phyloP scores from a whole-genome alignment of 2,888 invertebrate species.

The Sphecodes monilicornis region DNA sequence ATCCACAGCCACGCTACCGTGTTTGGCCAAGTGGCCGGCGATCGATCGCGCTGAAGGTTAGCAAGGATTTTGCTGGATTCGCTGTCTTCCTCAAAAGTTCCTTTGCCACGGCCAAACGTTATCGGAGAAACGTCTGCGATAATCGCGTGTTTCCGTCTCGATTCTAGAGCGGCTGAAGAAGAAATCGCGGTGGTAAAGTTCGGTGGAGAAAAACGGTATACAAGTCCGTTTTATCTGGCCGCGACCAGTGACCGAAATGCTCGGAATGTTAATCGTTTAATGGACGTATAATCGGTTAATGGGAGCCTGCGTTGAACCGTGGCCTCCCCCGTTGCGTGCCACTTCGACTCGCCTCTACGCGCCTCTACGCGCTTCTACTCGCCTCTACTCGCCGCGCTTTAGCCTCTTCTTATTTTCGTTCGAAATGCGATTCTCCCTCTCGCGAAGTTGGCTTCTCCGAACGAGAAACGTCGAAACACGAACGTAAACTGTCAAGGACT shows the following conservation, averaged over 20 bases:
- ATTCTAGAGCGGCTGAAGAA: background rate
- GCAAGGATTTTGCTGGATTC: background rate
- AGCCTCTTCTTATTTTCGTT: constrained; percentile 35
- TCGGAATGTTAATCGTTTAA: constrained; percentile 79
- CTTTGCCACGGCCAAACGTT: background rate
- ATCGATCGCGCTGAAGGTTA: background rate
- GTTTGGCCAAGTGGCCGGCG: background rate
- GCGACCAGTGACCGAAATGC: constrained; percentile 67
- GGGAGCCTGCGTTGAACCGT: constrained; percentile 65
- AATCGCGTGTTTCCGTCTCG: background rate
- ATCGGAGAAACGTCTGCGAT: background rate
- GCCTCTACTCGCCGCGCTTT: background rate
- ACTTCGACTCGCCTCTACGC: background rate
- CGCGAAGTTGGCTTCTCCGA: background rate
- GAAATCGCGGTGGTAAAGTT: background rate
- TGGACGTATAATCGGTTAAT: constrained; percentile 77
- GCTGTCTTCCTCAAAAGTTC: background rate
- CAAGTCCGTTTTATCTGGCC: constrained; percentile 48
- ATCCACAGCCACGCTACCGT: background rate
- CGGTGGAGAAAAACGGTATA: background rate
- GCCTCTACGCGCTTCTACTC: background rate
- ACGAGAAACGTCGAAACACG: background rate
- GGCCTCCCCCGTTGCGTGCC: constrained; percentile 48
- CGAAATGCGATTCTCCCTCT: background rate
- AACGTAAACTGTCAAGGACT: background rate